These are phyloP conservation scores for Myanophis thanlyinensis DNA, from an alignment of 2,113 vertebrate species.

Conservation along the genomic window DNA sequence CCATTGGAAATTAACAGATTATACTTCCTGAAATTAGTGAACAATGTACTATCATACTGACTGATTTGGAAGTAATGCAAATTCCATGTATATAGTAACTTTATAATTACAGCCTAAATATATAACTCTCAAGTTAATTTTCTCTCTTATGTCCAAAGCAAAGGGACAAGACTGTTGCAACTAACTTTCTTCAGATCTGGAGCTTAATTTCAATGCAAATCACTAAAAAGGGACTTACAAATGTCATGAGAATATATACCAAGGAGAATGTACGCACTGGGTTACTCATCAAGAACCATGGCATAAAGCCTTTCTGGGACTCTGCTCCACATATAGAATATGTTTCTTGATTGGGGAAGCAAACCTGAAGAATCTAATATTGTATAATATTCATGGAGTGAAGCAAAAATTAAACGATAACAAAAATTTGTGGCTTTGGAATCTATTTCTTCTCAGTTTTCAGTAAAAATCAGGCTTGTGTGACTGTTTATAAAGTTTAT, in stretches of 20 bases:
- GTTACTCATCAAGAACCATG: neutral
- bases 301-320: neutral
- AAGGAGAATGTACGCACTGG: neutral
- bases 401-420: conserved; percentile 38
- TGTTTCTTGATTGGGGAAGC: conserved; percentile 25
- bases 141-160: neutral
- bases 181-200: neutral
- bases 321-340: neutral
- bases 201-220: neutral
- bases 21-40: neutral
- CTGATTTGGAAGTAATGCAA: neutral
- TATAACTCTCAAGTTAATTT: neutral
- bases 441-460: conserved; percentile 37
- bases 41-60: neutral
- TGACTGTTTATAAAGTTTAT: conserved; percentile 24
- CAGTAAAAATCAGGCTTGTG: neutral
- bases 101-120: neutral
- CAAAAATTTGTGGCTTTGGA: conserved; percentile 45
- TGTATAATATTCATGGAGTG: conserved; percentile 43
- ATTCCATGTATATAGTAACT: neutral
- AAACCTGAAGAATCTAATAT: conserved; percentile 34
- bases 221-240: neutral
- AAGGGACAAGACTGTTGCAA: neutral
- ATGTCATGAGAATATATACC: neutral
- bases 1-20: neutral